phyloP scores from a whole-genome alignment of 1,140 invertebrate species.

The Protaetia brevitarsis region DNA sequence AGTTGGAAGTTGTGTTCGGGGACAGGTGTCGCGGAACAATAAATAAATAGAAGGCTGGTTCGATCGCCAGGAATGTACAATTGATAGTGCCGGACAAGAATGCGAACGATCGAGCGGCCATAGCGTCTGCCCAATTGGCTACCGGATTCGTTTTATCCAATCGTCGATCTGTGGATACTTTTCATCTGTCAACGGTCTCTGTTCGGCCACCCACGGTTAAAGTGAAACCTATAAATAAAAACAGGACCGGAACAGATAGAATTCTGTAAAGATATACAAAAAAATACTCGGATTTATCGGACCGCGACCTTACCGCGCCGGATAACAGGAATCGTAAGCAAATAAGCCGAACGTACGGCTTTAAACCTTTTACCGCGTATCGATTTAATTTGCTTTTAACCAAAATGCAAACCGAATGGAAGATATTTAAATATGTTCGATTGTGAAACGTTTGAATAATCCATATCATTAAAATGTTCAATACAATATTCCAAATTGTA shows the following conservation, averaged over 20 bases:
- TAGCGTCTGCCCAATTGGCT: conserved; percentile 41
- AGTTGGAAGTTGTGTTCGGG: conserved; percentile 19
- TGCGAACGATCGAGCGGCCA: conserved; percentile 24
- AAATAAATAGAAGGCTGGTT: conserved; percentile 18
- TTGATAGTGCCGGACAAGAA: conserved; percentile 20
- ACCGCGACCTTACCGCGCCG: background rate
- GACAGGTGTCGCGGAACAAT: conserved; percentile 19
- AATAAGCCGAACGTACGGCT: too few species aligned
- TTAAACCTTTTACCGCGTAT: too few species aligned
- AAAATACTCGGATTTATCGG: background rate
- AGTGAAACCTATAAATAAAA: conserved; percentile 42
- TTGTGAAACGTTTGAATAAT: too few species aligned
- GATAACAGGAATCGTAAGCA: too few species aligned
- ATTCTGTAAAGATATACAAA: background rate
- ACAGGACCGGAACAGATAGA: conserved; percentile 18
- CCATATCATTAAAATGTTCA: too few species aligned
- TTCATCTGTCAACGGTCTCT: conserved; percentile 43
- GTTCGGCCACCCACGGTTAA: conserved; percentile 43
- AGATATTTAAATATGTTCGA: too few species aligned
- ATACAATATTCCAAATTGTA: too few species aligned
- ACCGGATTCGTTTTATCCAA: conserved; percentile 46
- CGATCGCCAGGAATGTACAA: conserved; percentile 18
- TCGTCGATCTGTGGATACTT: conserved; percentile 45
- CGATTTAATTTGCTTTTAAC: too few species aligned
- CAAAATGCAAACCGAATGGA: too few species aligned